phyloP scores from a whole-genome alignment of 2,888 invertebrate species.

The Gastrophysa polygoni region DNA sequence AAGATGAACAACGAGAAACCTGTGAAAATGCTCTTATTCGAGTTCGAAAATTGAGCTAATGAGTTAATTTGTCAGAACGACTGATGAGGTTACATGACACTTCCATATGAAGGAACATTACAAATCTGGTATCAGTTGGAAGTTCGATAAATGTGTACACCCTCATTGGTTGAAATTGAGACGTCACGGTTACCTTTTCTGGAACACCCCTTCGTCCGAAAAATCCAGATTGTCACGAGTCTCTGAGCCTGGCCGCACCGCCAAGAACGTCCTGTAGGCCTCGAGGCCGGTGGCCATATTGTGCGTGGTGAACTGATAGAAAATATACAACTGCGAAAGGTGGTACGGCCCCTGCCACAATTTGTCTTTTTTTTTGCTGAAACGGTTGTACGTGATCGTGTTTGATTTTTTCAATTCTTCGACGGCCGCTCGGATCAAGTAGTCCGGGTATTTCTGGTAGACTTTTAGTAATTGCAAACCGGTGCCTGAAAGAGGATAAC shows the following conservation, averaged over 20 bases:
- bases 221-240: conserved; percentile 4
- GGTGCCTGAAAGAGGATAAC: conserved; percentile 58
- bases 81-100: no score
- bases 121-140: no score
- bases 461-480: conserved; percentile 72
- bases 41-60: no score
- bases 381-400: conserved; percentile 17
- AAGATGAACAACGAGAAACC: no score
- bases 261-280: conserved; percentile 35
- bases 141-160: no score
- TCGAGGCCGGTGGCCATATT: conserved; percentile 33
- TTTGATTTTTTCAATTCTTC: conserved; percentile 60
- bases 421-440: conserved; percentile 66
- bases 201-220: conserved; percentile 10
- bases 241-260: not conserved
- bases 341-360: conserved; percentile 50
- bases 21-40: no score
- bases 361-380: conserved; percentile 11
- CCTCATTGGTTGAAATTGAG: no score
- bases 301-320: conserved; percentile 47
- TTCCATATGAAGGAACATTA: no score
- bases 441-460: conserved; percentile 75
- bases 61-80: no score
- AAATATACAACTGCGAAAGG: conserved; percentile 58
- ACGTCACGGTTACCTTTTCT: no score